Percentiles rank a stretch among this genome's conserved stretches.
Evolutionary conservation across 1,140 invertebrate genomes (phyloP).

Genomic region (Drosophila melanogaster): DNA sequence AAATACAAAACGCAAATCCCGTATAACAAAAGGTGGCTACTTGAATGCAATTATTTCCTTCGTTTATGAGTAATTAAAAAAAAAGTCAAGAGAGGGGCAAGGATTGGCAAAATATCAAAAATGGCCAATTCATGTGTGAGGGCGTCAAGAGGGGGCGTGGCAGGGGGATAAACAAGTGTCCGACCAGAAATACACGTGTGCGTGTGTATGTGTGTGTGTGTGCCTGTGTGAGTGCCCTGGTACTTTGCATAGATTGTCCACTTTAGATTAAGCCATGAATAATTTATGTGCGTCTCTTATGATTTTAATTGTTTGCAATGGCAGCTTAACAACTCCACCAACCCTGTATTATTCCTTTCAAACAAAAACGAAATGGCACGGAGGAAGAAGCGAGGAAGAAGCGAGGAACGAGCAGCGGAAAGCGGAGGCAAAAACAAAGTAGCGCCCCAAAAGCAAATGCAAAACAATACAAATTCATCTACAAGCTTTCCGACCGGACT

Average conservation of each 20-base stretch:
- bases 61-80: slow-evolving; percentile 55
- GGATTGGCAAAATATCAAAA: slow-evolving; percentile 57
- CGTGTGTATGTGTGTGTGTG: slow-evolving; percentile 22
- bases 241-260: slow-evolving; percentile 84
- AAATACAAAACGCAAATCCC: background rate
- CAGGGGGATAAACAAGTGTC: slow-evolving; percentile 14
- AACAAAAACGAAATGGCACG: slow-evolving; percentile 20
- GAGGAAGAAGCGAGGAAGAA: background rate
- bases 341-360: slow-evolving; percentile 37
- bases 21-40: slow-evolving; percentile 12
- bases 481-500: slow-evolving; percentile 48
- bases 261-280: slow-evolving; percentile 84
- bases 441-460: slow-evolving; percentile 82
- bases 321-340: slow-evolving; percentile 77
- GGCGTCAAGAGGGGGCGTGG: background rate
- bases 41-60: slow-evolving; percentile 46
- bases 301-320: slow-evolving; percentile 84
- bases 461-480: slow-evolving; percentile 82
- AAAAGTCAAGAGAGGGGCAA: slow-evolving; percentile 15
- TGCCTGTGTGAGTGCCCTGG: slow-evolving; percentile 35
- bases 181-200: slow-evolving; percentile 11
- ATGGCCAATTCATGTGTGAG: slow-evolving; percentile 23
- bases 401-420: slow-evolving; percentile 1
- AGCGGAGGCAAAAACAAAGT: slow-evolving; percentile 73
- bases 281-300: slow-evolving; percentile 84